Evolutionary conservation across 2,113 vertebrate species (phyloP).

Genomic region (Catharus minimus): DNA sequence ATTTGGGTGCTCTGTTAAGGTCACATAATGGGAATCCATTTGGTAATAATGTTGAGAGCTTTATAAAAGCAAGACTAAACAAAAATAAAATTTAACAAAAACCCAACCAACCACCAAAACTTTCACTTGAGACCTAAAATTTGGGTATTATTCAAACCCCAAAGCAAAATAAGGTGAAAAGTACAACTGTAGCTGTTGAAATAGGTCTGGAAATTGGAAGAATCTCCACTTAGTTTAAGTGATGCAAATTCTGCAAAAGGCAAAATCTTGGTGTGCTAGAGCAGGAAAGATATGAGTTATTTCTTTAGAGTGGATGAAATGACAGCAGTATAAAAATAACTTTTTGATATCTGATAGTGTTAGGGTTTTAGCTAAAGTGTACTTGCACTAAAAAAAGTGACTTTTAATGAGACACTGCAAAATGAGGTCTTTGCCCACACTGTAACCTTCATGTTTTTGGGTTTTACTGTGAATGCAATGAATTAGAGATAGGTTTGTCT

Average conservation of each 20-base stretch:
- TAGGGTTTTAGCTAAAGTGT: not conserved
- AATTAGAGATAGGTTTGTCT: not conserved
- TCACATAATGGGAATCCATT: not conserved
- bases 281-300: not conserved
- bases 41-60: not conserved
- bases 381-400: not conserved
- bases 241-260: not conserved
- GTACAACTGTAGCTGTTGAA: not conserved
- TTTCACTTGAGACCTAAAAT: not conserved
- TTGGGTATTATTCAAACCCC: not conserved
- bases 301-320: not conserved
- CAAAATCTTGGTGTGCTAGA: not conserved
- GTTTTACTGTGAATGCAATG: not conserved
- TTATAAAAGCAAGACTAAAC: constrained; percentile 4
- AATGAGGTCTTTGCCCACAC: not conserved
- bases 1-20: not conserved
- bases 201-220: not conserved
- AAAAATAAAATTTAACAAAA: not conserved
- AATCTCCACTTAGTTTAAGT: not conserved
- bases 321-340: not conserved
- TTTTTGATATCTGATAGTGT: not conserved
- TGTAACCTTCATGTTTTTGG: not conserved
- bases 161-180: not conserved
- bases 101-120: not conserved
- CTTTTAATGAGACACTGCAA: not conserved